These are phyloP conservation scores for Augiades crinisus DNA, from an alignment of 2,888 invertebrate species.

Conservation along the genomic window DNA sequence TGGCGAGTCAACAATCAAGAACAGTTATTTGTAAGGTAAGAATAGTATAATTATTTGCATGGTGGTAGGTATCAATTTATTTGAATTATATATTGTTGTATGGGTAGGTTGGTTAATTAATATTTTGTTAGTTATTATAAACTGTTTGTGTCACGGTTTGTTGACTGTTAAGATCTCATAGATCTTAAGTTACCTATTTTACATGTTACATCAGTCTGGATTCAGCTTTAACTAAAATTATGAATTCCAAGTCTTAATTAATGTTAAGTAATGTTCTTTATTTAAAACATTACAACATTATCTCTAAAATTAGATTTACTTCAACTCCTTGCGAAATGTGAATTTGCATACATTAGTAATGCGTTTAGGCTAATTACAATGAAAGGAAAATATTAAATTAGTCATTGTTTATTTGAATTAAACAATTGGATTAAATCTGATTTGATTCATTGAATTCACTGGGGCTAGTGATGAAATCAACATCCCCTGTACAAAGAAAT, in stretches of 20 bases:
- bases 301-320: background rate
- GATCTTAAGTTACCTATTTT: too few relatives aligned
- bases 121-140: too few relatives aligned
- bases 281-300: background rate
- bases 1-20: slow-evolving; percentile 98
- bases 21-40: slow-evolving; percentile 97
- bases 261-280: background rate
- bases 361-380: background rate
- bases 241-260: background rate
- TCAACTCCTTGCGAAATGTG: background rate
- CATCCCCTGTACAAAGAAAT: too few relatives aligned
- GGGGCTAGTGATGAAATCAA: too few relatives aligned
- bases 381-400: background rate
- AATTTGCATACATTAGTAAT: background rate
- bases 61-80: too few relatives aligned
- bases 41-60: background rate
- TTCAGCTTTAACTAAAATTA: too few relatives aligned
- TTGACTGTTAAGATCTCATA: too few relatives aligned
- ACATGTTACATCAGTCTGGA: too few relatives aligned
- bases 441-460: too few relatives aligned
- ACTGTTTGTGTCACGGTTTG: too few relatives aligned
- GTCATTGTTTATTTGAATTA: background rate
- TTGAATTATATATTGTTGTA: too few relatives aligned
- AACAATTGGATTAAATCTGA: background rate
- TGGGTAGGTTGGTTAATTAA: too few relatives aligned